A percentile compares a stretch with the other conserved stretches of the same genome.
Evolutionary conservation across 2,113 vertebrate genomes (phyloP).

Genomic region (Stercorarius parasiticus): DNA sequence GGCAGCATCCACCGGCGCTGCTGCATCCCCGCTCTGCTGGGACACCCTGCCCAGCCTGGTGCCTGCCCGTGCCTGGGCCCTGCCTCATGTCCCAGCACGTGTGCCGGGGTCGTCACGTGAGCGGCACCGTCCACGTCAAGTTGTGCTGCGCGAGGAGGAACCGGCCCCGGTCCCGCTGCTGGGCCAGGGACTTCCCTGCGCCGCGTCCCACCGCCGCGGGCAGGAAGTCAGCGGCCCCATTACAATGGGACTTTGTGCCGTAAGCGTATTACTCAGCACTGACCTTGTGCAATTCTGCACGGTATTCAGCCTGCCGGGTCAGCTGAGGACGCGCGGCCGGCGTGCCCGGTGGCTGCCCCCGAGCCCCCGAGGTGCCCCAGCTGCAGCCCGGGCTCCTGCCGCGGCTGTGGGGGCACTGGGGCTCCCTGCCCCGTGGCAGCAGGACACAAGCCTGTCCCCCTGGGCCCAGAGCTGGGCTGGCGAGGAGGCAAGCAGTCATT

Average conservation of each 20-base stretch:
- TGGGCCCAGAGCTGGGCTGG: neutral
- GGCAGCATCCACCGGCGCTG: neutral
- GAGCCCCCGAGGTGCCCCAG: neutral
- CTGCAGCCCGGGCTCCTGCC: neutral
- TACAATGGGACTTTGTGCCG: slow-evolving; percentile 70
- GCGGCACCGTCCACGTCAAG: neutral
- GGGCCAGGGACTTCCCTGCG: slow-evolving; percentile 25
- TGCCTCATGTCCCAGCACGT: neutral
- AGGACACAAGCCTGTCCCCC: neutral
- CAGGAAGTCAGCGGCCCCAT: slow-evolving; percentile 53
- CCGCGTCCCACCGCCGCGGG: slow-evolving; percentile 34
- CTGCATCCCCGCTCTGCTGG: neutral
- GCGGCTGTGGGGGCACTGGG: accelerated
- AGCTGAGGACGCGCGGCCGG: slow-evolving; percentile 22
- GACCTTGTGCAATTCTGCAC: slow-evolving; percentile 70
- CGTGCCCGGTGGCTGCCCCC: neutral
- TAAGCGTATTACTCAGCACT: slow-evolving; percentile 65
- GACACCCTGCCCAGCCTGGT: neutral
- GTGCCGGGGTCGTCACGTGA: neutral
- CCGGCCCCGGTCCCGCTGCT: neutral
- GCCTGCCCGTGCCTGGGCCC: slow-evolving; percentile 46
- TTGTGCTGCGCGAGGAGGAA: neutral
- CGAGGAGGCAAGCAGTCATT: accelerated
- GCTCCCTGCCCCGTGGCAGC: neutral
- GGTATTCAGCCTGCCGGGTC: slow-evolving; percentile 44